A percentile compares a stretch with the other conserved stretches of the same genome.
Evolutionary conservation across 1,140 invertebrate species (phyloP).

Genomic region (Olivierus martensii): DNA sequence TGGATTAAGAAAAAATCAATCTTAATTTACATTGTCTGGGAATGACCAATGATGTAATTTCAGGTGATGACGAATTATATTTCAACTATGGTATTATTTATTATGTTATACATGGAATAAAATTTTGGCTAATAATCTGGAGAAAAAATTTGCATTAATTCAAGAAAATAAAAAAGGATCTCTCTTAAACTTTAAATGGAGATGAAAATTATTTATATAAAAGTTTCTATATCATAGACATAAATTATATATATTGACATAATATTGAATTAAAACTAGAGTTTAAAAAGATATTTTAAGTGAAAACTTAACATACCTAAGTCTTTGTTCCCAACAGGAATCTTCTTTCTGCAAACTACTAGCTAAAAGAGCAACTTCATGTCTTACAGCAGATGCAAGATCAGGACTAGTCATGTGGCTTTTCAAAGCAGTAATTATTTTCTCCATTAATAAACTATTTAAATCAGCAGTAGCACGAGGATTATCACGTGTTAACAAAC

Average conservation of each 20-base stretch:
- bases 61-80: too few species aligned
- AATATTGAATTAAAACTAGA: not conserved
- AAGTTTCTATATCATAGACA: too few species aligned
- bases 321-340: conserved; percentile 84
- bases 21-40: too few species aligned
- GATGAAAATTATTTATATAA: too few species aligned
- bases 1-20: too few species aligned
- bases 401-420: conserved; percentile 41
- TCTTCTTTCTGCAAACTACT: conserved; percentile 82
- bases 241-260: not conserved
- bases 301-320: conserved; percentile 40
- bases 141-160: too few species aligned
- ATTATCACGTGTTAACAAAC: conserved; percentile 81
- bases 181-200: too few species aligned
- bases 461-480: conserved; percentile 71
- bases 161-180: too few species aligned
- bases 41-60: too few species aligned
- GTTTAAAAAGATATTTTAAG: not conserved
- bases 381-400: conserved; percentile 57
- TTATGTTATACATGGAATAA: too few species aligned
- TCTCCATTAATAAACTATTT: conserved; percentile 61
- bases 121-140: too few species aligned
- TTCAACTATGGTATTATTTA: too few species aligned
- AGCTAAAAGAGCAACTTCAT: conserved; percentile 77
- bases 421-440: conserved; percentile 44